phyloP scores from a whole-genome alignment of 1,140 invertebrate genomes.

The Plectus sambesii region DNA sequence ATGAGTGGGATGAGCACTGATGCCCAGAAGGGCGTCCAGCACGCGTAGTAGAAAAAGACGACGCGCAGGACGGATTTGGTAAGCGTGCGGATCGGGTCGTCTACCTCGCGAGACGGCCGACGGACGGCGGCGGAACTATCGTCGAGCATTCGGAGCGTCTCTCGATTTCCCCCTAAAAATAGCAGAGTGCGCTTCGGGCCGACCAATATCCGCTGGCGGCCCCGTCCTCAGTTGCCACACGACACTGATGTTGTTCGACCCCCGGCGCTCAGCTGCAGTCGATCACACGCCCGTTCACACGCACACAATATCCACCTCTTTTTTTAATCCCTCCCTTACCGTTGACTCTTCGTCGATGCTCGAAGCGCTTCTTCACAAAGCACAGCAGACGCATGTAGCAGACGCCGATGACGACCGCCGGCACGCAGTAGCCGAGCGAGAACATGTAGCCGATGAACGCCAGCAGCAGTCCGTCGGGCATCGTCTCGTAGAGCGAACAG shows the following conservation, averaged over 20 bases:
- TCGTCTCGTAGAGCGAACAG: slow-evolving; percentile 21
- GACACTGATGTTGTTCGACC: too few relatives aligned
- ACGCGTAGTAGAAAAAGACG: slow-evolving; percentile 33
- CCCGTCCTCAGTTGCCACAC: too few relatives aligned
- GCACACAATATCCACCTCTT: neutral
- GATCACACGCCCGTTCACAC: too few relatives aligned
- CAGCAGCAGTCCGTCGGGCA: slow-evolving; percentile 27
- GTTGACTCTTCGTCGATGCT: slow-evolving; percentile 20
- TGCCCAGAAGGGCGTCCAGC: slow-evolving; percentile 34
- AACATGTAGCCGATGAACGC: slow-evolving; percentile 34
- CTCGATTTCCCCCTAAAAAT: slow-evolving; percentile 25
- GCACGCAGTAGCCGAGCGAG: slow-evolving; percentile 26
- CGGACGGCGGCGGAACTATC: slow-evolving; percentile 28
- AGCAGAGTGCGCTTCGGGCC: slow-evolving; percentile 11
- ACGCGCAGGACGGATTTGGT: slow-evolving; percentile 22
- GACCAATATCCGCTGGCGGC: too few relatives aligned
- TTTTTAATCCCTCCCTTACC: slow-evolving; percentile 16
- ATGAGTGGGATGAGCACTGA: slow-evolving; percentile 28
- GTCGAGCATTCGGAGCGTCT: too few relatives aligned
- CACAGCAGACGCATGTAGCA: slow-evolving; percentile 28
- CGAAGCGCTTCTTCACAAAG: too few relatives aligned
- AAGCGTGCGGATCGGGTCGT: slow-evolving; percentile 23
- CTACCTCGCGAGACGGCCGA: slow-evolving; percentile 3
- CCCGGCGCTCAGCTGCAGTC: too few relatives aligned
- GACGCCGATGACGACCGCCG: slow-evolving; percentile 26